These are phyloP conservation scores for Dioctria linearis DNA, from an alignment of 2,888 invertebrate genomes.

Conservation along the genomic window DNA sequence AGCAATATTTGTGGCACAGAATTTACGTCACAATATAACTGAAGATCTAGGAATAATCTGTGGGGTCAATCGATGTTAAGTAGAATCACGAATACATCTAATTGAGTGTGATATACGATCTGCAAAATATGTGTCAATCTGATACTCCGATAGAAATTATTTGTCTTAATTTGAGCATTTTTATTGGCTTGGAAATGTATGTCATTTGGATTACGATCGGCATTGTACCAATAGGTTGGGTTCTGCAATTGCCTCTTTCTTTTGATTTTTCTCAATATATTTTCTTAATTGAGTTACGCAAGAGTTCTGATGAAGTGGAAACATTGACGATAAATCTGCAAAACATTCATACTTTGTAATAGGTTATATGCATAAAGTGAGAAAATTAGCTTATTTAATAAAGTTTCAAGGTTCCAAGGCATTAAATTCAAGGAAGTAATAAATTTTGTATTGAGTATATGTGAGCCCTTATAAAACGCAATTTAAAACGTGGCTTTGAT, in stretches of 20 bases:
- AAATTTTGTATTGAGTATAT: no score
- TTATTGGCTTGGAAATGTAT: conserved; percentile 56
- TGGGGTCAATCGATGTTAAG: conserved; percentile 73
- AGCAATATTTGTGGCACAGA: conserved; percentile 58
- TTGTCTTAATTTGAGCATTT: conserved; percentile 58
- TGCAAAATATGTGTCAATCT: conserved; percentile 64
- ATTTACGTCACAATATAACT: conserved; percentile 69
- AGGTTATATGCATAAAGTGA: neutral
- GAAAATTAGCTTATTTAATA: neutral
- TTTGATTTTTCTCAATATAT: conserved; percentile 21
- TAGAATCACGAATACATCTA: conserved; percentile 73
- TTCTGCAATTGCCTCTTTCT: conserved; percentile 7
- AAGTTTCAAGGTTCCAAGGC: neutral
- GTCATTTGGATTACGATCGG: conserved; percentile 55
- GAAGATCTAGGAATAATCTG: conserved; percentile 68
- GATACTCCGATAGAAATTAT: conserved; percentile 58
- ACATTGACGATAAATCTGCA: conserved; percentile 2
- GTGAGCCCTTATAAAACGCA: no score
- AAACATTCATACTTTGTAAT: neutral
- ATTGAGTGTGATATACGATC: conserved; percentile 69
- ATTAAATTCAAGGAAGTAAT: neutral
- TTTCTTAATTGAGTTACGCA: conserved; percentile 54
- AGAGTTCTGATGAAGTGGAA: conserved; percentile 27
- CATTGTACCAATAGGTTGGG: neutral
- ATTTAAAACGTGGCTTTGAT: no score